Percentiles rank a stretch among this genome's conserved stretches.
phyloP scores from a whole-genome alignment of 2,888 invertebrate genomes.

The Xylophagus ater region DNA sequence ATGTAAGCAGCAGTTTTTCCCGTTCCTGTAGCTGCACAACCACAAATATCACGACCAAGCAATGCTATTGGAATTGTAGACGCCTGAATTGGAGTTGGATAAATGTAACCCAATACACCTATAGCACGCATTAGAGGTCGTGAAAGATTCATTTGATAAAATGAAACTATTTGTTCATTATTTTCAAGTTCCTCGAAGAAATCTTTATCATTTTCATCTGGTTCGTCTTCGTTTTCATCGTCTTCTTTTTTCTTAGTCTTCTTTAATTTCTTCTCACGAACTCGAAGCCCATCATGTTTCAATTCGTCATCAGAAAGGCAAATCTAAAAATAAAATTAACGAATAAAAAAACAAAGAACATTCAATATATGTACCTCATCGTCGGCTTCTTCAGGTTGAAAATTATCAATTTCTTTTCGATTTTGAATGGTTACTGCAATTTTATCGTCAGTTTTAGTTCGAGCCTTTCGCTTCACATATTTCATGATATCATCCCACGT shows the following conservation, averaged over 20 bases:
- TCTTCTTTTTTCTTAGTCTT: slow-evolving; percentile 42
- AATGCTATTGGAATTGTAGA: slow-evolving; percentile 91
- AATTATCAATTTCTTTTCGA: slow-evolving; percentile 41
- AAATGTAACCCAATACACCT: slow-evolving; percentile 73
- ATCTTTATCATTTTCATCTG: slow-evolving; percentile 40
- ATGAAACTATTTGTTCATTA: slow-evolving; percentile 56
- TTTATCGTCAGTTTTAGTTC: slow-evolving; percentile 74
- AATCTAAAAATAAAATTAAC: slow-evolving; percentile 44
- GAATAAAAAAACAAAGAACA: too few relatives aligned
- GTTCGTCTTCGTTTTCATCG: slow-evolving; percentile 41
- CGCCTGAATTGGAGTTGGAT: slow-evolving; percentile 95
- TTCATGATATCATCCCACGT: slow-evolving; percentile 70
- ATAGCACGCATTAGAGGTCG: slow-evolving; percentile 88
- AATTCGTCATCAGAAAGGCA: slow-evolving; percentile 69
- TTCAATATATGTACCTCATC: too few relatives aligned
- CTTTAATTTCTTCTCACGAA: slow-evolving; percentile 51
- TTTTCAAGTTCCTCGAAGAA: slow-evolving; percentile 54
- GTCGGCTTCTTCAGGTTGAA: slow-evolving; percentile 42
- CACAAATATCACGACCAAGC: slow-evolving; percentile 89
- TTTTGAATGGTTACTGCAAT: slow-evolving; percentile 51
- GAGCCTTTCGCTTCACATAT: slow-evolving; percentile 67
- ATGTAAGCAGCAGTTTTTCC: slow-evolving; percentile 99
- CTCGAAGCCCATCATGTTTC: slow-evolving; percentile 55
- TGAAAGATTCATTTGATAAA: slow-evolving; percentile 94
- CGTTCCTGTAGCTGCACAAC: slow-evolving; percentile 95